A percentile compares a stretch with the other conserved stretches of the same genome.
Evolutionary conservation across 2,797 vertebrate species (phyloP).

Genomic region (Liparis tanakae): DNA sequence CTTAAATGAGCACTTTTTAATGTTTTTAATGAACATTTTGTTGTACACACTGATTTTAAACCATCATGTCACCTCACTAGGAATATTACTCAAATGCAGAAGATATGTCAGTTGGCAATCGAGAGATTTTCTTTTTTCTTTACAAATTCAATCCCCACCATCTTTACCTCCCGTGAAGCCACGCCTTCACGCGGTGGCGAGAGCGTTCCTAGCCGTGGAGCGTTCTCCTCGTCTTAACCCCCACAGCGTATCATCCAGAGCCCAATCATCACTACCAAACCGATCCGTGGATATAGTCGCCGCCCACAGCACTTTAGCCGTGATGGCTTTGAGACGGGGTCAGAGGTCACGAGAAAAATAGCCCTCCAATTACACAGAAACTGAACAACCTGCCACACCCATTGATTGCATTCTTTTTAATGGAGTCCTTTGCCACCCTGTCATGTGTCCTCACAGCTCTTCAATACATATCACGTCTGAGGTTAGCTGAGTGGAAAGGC

Average conservation of each 20-base stretch:
- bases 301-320: slow-evolving; percentile 17
- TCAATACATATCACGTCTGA: slow-evolving; percentile 27
- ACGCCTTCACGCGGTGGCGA: neutral
- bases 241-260: slow-evolving; percentile 45
- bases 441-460: slow-evolving; percentile 55
- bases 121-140: neutral
- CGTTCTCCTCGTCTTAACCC: slow-evolving; percentile 21
- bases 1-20: slow-evolving; percentile 3
- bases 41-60: slow-evolving; percentile 9
- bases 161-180: neutral
- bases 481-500: slow-evolving; percentile 35
- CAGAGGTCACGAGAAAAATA: slow-evolving; percentile 44
- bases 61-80: neutral
- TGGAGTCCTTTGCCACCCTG: slow-evolving; percentile 39
- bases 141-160: neutral
- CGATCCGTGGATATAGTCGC: slow-evolving; percentile 58
- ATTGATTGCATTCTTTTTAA: slow-evolving; percentile 65
- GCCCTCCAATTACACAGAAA: slow-evolving; percentile 35
- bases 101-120: neutral
- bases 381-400: slow-evolving; percentile 31
- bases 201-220: neutral
- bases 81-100: slow-evolving; percentile 9
- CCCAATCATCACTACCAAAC: slow-evolving; percentile 43
- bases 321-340: slow-evolving; percentile 40
- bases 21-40: neutral